Percentiles rank a stretch among this genome's conserved stretches.
phyloP scores from a whole-genome alignment of 2,797 vertebrate species.

The Euthynnus affinis region DNA sequence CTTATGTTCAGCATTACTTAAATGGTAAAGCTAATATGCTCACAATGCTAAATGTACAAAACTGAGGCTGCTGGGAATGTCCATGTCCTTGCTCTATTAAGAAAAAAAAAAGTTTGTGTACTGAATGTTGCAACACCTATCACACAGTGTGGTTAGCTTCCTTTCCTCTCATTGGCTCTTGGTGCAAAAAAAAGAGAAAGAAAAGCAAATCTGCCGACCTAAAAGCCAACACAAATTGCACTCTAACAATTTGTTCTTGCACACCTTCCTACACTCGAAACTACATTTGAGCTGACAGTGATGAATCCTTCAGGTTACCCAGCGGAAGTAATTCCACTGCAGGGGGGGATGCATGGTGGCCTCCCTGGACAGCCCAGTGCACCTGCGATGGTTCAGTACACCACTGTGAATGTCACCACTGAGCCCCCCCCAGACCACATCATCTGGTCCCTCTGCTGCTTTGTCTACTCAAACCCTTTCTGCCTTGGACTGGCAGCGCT shows the following conservation, averaged over 20 bases:
- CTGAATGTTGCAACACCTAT: too few relatives aligned
- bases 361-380: background rate
- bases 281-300: background rate
- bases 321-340: background rate
- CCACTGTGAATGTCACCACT: background rate
- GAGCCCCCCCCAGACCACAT: constrained; percentile 54
- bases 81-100: too few relatives aligned
- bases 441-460: constrained; percentile 59
- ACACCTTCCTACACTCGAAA: background rate
- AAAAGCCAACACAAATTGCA: too few relatives aligned
- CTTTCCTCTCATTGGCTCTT: too few relatives aligned
- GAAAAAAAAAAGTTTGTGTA: background rate
- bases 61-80: too few relatives aligned
- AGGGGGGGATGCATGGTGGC: fast-evolving
- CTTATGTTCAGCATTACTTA: too few relatives aligned
- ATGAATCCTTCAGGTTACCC: background rate
- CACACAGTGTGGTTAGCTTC: too few relatives aligned
- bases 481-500: constrained; percentile 63
- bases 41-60: too few relatives aligned
- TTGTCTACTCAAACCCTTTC: background rate
- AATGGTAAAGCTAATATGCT: too few relatives aligned
- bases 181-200: background rate
- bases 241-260: background rate
- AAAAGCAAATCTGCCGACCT: background rate
- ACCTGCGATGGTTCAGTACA: background rate